Evolutionary conservation across 2,113 vertebrate genomes (phyloP), one percentile per base, ranked within the genome.

Genomic region (Cnemophilus loriae): DNA sequence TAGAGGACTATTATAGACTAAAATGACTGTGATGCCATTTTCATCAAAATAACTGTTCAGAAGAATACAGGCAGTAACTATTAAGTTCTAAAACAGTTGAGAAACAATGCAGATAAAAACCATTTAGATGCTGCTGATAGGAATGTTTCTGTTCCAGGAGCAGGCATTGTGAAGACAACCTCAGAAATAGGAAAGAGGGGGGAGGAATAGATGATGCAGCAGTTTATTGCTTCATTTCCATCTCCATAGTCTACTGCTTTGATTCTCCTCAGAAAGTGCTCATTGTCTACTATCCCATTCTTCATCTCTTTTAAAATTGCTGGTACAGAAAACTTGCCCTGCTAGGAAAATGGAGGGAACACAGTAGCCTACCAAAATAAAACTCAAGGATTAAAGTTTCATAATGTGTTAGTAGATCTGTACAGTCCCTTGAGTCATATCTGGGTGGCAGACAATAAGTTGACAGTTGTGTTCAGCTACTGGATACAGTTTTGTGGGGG

Each of bases 1-100:
- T 68, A 91, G 63, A 96, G 76, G 84, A 74, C 59, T 95, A 24
- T 84, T 97, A 84, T 42, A 92, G 88, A 89, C 89, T 93, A 90
- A 97, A 97, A 93, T 95, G 4, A 35, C 56, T 94, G 37, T 95
- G 75, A 93, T 94, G 68, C 76, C 89, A 90, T 87, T 97, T 97
- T 96, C 90, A 96, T 97, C 90, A 94, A 95, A 97, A 94, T 90
- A 95, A 82, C 60, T 88, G 50, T 89, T 96, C 39, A 76, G 47
- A 79, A 86, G 91, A 55, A 53, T 78, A 39, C 37, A 91, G 57
- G 35, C 60, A 94, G 32, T 84, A 83, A 81, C 89, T 79, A 39
- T 61, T 70, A 85, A 63, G 53, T 90, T 89, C 64, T 89, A 23
- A 90, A 87, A 60, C 55, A 64, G 26, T 9, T 84, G 59, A 64